phyloP scores from a whole-genome alignment of 1,140 invertebrate species.

The Probaryconus sp. region DNA sequence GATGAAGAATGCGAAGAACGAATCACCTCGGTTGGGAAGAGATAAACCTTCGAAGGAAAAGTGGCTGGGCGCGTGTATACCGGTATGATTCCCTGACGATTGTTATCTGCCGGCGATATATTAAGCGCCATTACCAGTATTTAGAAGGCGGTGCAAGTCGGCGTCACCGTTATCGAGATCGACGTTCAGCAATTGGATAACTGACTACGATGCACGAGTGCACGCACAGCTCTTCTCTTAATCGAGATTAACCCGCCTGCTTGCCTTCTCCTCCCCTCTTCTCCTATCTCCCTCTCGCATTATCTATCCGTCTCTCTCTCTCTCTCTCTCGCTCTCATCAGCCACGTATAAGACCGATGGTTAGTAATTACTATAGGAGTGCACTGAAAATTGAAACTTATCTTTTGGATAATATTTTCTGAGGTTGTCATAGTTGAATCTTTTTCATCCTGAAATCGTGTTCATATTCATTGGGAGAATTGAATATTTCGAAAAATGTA shows the following conservation, averaged over 20 bases:
- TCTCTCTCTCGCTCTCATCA: constrained; percentile 21
- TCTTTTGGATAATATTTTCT: too few species aligned
- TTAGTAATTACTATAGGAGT: constrained; percentile 38
- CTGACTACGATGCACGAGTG: constrained; percentile 60
- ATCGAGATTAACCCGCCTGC: constrained; percentile 52
- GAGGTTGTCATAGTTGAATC: too few species aligned
- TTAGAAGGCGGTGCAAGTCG: constrained; percentile 69
- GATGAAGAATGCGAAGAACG: constrained; percentile 24
- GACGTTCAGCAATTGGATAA: constrained; percentile 60
- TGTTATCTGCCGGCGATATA: constrained; percentile 71
- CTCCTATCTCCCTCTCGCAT: too few species aligned
- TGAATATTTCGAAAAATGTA: constrained; percentile 28
- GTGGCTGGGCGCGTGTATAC: constrained; percentile 64
- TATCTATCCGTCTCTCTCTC: constrained; percentile 16
- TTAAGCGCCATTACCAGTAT: constrained; percentile 73
- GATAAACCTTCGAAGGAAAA: constrained; percentile 65
- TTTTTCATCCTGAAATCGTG: too few species aligned
- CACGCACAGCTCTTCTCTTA: constrained; percentile 62
- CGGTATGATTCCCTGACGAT: constrained; percentile 67
- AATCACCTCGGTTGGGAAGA: constrained; percentile 18
- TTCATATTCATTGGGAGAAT: too few species aligned
- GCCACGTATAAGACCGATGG: constrained; percentile 10
- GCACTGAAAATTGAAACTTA: too few species aligned
- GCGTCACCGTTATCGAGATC: constrained; percentile 70
- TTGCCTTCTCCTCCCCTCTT: constrained; percentile 18